Conservation (phyloP, 2,888 invertebrate genomes). For the Parnassius orleans region DNA sequence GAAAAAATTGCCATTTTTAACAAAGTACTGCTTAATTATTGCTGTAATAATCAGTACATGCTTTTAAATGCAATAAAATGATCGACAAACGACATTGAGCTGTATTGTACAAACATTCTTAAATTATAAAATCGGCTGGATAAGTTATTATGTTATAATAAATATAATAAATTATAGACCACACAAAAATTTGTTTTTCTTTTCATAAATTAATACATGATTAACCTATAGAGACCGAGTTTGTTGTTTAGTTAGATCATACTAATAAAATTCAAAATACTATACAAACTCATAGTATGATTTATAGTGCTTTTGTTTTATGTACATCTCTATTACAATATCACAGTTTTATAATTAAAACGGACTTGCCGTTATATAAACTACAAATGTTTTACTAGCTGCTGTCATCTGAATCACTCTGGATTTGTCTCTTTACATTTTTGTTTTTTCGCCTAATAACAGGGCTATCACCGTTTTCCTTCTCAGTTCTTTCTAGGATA, state of each 20-base stretch:
- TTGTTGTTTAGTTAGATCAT: neutral
- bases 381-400: constrained; percentile 36
- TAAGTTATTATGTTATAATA: constrained; percentile 1
- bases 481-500: constrained; percentile 6
- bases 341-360: constrained; percentile 43
- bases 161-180: constrained; percentile 12
- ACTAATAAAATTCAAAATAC: too few species aligned
- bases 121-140: neutral
- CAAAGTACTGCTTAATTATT: too few species aligned
- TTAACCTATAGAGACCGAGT: neutral
- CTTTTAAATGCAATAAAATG: neutral
- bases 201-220: constrained; percentile 12
- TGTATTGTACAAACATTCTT: too few species aligned
- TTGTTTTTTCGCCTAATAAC: constrained; percentile 51
- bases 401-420: constrained; percentile 73
- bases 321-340: constrained; percentile 34
- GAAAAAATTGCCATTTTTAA: too few species aligned
- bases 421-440: constrained; percentile 51
- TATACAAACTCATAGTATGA: neutral
- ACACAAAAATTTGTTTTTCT: constrained; percentile 7
- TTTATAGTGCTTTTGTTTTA: neutral
- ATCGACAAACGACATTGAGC: neutral
- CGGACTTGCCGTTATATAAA: constrained; percentile 31
- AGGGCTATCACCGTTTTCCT: constrained; percentile 53
- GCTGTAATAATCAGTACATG: neutral